Base-by-base conservation (phyloP, 2,113 vertebrate species). In the Halcyon senegalensis region DNA sequence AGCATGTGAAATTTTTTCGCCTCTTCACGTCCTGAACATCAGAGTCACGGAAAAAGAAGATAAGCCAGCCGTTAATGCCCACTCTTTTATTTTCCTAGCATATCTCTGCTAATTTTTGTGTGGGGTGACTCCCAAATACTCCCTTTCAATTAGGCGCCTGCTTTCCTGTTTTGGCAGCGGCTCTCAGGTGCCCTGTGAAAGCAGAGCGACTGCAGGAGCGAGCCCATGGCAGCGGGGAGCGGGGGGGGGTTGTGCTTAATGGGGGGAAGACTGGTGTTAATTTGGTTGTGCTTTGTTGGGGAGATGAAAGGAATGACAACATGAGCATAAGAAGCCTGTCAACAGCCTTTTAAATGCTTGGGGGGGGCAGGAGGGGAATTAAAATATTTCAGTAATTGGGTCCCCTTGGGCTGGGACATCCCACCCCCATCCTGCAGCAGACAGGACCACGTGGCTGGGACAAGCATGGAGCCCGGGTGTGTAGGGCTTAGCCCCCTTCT, bases 81-180 rank as follows among this genome's bases (percentile, higher is more conserved):
- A 73, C 66, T 35, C 66, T 95, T 94, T 96, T 96, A 97, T 97
- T 96, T 96, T 97, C 91, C 79, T 96, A 95, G 84, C 96, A 55
- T 97, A 96, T 98, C 96, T 95, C 95, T 93, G 50, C 92, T 87
- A 76, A 88, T 95, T 97, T 97, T 92, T 96, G 94, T 95, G 76
- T 48, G 58, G 74, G 69, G 93, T 94, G 78, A 94, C 94, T 97
- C 94, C 96, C 96, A 95, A 96, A 97, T 95, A 94, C 95, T 97
- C 96, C 94, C 91, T 96, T 72, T 73, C 89, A 68, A 73, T 91
- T 74, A 96, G 97, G 97, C 97, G 97, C 96, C 96, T 30, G 89
- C 96, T 96, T 98, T 98, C 98, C 98, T 97, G 97, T 98, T 96
- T 97, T 97, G 97, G 96, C 92, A 86, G 62, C 0, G 30, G 73